Evolutionary conservation across 2,888 invertebrate species (phyloP).

Genomic region (Eupsilia transversa): DNA sequence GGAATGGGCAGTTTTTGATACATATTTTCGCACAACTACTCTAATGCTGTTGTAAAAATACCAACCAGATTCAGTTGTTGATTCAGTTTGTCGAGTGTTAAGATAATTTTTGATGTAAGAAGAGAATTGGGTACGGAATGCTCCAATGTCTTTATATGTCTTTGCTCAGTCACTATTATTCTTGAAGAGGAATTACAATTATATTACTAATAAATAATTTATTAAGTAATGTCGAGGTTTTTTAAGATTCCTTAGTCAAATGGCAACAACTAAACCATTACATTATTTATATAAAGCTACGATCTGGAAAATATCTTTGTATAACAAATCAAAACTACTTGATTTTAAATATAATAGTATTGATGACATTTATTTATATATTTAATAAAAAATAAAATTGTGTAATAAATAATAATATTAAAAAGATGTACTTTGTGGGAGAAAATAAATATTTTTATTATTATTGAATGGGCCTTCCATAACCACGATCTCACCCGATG

Average conservation of each 20-base stretch:
- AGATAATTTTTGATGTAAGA: background rate
- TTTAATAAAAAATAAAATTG: too few species aligned
- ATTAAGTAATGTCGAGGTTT: background rate
- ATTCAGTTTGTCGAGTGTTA: background rate
- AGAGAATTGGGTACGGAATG: background rate
- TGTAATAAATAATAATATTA: too few species aligned
- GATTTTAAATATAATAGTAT: background rate
- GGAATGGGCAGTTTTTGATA: background rate
- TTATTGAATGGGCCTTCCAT: too few species aligned
- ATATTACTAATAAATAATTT: too few species aligned
- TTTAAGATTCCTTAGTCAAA: background rate
- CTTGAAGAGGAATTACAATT: background rate
- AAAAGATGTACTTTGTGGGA: too few species aligned
- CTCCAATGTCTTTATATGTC: background rate
- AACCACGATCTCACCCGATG: background rate
- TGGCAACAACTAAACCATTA: background rate
- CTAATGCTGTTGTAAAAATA: background rate
- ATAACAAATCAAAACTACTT: background rate
- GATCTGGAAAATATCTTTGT: background rate
- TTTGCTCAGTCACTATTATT: background rate
- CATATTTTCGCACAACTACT: background rate
- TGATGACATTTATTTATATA: too few species aligned
- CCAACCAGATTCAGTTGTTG: background rate
- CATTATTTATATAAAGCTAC: background rate
- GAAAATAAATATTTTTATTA: too few species aligned